Percentiles rank a stretch among this genome's conserved stretches.
Conservation (phyloP, 2,797 vertebrate species). For the Artibeus jamaicensis region DNA sequence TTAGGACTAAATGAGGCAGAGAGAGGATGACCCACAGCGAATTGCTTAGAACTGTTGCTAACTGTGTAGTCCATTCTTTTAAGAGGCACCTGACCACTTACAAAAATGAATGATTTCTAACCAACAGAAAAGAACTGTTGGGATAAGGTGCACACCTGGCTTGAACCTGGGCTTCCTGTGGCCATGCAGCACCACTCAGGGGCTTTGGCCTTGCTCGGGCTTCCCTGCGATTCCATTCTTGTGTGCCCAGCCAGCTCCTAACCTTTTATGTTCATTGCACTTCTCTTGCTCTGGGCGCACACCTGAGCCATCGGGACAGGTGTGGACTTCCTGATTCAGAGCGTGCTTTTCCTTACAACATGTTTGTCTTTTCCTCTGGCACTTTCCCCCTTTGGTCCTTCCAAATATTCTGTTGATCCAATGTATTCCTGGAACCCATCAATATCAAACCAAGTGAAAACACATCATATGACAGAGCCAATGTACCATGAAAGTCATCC, state of each 20-base stretch:
- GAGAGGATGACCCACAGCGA: accelerated
- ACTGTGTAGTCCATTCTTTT: not conserved
- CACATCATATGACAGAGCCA: not conserved
- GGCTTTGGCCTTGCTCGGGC: not conserved
- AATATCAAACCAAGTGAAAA: not conserved
- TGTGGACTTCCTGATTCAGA: not conserved
- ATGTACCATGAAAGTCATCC: not conserved
- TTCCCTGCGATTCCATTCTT: not conserved
- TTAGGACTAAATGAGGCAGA: not conserved
- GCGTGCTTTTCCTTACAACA: not conserved
- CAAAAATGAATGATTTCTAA: not conserved
- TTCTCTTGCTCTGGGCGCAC: not conserved
- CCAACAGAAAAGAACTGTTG: not conserved
- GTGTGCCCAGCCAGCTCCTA: not conserved
- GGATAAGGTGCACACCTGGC: not conserved
- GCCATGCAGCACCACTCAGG: not conserved
- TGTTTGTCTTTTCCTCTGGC: not conserved
- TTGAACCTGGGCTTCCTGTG: not conserved
- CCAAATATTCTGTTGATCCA: not conserved
- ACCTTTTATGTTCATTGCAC: not conserved
- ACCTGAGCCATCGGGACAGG: not conserved
- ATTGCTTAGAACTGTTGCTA: not conserved
- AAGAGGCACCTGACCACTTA: not conserved
- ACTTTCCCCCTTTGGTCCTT: not conserved
- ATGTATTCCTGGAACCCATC: not conserved